Base-by-base conservation (phyloP, 2,113 vertebrate genomes). In the Sorex araneus region DNA sequence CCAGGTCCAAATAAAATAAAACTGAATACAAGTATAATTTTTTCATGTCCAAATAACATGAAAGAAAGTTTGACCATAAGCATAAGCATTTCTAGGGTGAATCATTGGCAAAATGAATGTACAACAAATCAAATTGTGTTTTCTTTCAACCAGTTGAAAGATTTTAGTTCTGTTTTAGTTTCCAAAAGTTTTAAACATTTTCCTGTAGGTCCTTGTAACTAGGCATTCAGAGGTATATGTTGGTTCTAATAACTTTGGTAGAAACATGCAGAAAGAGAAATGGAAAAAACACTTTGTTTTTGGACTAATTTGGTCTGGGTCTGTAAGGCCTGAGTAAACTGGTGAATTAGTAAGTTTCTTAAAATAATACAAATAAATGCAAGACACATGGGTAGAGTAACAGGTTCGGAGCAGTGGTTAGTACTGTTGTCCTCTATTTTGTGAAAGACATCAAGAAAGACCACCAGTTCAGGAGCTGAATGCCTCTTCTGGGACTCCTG, bases 201-300 rank as follows among this genome's bases (percentile, higher is more conserved):
- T 95, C 92, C 96, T 93, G 57, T 91, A 73, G 93, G 27, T 64
- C 18, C 81, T 87, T 94, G 67, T 40, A 95, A 89, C 95, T 67
- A 78, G 89, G 93, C 94, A 91, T 94, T 95, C 95, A 87, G 97
- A 96, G 96, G 97, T 98, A 97, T 94, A 73, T 67, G 93, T 93
- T 96, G 96, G 93, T 97, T 96, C 91, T 94, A 76, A 92, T 71
- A 91, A 89, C 93, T 97, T 96, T 97, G 96, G 92, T 91, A 96
- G 95, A 89, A 95, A 97, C 28, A 84, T 57, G 34, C 50, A 76
- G 50, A 89, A 10, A 34, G 43, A 63, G 94, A 81, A 77, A 74
- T 60, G 73, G 36, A 34, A 4, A 70, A 87, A 92, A 81, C 3
- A 27, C 32, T 36, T 25, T 12, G 66, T 66, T 81, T 95, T 94